Conservation (phyloP, 2,797 vertebrate species). For the Diplodus sargus region DNA sequence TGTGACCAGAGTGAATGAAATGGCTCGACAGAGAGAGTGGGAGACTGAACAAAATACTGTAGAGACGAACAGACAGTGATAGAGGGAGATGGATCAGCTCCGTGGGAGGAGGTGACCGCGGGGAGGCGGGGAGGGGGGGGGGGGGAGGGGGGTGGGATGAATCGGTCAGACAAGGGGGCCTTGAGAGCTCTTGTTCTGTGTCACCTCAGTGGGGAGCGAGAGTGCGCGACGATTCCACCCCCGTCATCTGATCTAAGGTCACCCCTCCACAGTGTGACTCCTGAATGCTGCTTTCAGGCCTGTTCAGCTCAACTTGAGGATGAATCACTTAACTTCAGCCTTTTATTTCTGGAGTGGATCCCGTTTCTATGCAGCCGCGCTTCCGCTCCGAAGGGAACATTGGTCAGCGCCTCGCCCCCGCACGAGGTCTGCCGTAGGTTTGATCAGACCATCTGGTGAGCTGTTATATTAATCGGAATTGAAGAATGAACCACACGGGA, state of each 20-base stretch:
- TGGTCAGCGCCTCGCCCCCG: constrained; percentile 68
- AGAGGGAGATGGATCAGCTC: constrained; percentile 59
- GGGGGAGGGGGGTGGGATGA: constrained; percentile 34
- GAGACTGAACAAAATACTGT: constrained; percentile 19
- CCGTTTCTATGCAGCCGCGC: constrained; percentile 61
- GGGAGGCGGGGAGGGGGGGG: constrained; percentile 2
- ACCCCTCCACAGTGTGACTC: constrained; percentile 69
- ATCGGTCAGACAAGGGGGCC: constrained; percentile 64
- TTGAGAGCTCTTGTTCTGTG: constrained; percentile 71
- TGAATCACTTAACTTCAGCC: constrained; percentile 75
- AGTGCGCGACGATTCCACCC: constrained; percentile 59
- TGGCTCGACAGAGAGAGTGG: constrained; percentile 17
- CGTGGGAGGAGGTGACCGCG: constrained; percentile 45
- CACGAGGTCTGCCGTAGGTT: constrained; percentile 51
- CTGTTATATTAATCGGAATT: constrained; percentile 58
- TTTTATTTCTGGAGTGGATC: constrained; percentile 76
- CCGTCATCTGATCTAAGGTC: constrained; percentile 77
- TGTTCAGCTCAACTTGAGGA: constrained; percentile 53
- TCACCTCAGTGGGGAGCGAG: constrained; percentile 65
- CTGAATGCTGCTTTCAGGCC: constrained; percentile 73
- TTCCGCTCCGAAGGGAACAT: constrained; percentile 62
- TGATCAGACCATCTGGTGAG: constrained; percentile 65
- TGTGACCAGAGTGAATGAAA: constrained; percentile 32
- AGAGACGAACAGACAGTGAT: constrained; percentile 38
- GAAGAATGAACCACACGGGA: constrained; percentile 36